Evolutionary conservation across 2,113 vertebrate species (phyloP).

Genomic region (Eubucco bourcierii): DNA sequence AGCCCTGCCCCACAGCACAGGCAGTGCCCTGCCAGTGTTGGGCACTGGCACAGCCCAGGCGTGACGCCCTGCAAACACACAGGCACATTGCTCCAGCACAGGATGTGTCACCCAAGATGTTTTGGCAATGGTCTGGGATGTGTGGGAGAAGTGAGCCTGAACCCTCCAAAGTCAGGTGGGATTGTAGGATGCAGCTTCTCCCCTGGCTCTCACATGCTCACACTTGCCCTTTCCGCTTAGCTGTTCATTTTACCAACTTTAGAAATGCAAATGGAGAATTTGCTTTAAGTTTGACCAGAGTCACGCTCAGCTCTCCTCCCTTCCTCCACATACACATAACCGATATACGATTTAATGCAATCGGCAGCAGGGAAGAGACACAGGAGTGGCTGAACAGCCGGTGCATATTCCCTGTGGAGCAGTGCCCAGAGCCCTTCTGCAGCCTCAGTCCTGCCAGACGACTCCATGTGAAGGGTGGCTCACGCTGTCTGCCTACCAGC

Average conservation of each 20-base stretch:
- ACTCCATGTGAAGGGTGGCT: conserved; percentile 26
- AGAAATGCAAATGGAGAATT: neutral
- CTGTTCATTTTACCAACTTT: neutral
- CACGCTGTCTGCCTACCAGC: conserved; percentile 4
- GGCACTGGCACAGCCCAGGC: neutral
- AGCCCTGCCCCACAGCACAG: neutral
- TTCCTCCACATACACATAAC: neutral
- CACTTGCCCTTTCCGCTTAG: neutral
- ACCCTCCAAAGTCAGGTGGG: neutral
- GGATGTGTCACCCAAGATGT: neutral
- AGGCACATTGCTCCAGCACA: accelerated
- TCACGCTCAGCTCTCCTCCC: neutral
- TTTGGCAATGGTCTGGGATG: neutral
- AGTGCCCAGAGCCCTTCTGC: neutral
- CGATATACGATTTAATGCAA: neutral
- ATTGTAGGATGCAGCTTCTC: neutral
- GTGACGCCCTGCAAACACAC: neutral
- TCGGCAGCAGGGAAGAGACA: neutral
- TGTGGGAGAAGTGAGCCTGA: neutral
- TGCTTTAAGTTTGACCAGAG: neutral
- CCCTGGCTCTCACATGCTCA: neutral
- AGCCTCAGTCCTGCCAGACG: neutral
- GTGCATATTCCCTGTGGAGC: neutral
- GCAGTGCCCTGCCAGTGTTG: accelerated
- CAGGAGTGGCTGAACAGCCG: neutral